Evolutionary conservation across 1,140 invertebrate genomes (phyloP).

Genomic region (Drosophila asahinai): DNA sequence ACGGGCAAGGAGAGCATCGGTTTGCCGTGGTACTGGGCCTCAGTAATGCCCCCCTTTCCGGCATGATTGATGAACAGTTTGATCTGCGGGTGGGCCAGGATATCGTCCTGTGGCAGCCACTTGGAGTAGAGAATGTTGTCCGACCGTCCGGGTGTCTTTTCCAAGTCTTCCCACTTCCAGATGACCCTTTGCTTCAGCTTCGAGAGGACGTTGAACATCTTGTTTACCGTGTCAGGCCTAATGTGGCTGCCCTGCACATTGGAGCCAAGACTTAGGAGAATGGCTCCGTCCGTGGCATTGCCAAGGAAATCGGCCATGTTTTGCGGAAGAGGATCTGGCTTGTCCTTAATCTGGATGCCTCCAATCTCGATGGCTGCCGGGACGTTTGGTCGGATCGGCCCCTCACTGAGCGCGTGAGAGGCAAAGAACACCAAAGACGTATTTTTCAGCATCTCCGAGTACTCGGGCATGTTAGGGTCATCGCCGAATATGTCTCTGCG

Average conservation of each 20-base stretch:
- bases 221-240: conserved; percentile 77
- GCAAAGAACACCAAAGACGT: conserved; percentile 63
- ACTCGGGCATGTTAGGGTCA: conserved; percentile 22
- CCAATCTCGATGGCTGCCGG: conserved; percentile 83
- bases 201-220: conserved; percentile 86
- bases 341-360: conserved; percentile 82
- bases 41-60: conserved; percentile 86
- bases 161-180: conserved; percentile 86
- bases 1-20: conserved; percentile 86
- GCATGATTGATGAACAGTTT: conserved; percentile 90
- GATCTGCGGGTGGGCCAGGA: conserved; percentile 87
- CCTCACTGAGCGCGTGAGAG: conserved; percentile 53
- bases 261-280: conserved; percentile 88
- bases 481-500: conserved; percentile 41
- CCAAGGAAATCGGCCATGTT: conserved; percentile 45
- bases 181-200: conserved; percentile 85
- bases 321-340: conserved; percentile 67
- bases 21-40: conserved; percentile 85
- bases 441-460: conserved; percentile 38
- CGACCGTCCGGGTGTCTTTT: conserved; percentile 83
- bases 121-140: conserved; percentile 86
- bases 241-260: conserved; percentile 85
- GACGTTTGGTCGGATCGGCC: conserved; percentile 69
- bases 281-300: conserved; percentile 64
- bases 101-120: conserved; percentile 87